Conservation (phyloP, 1,140 invertebrate genomes). For the Panagrolaimus sp. region DNA sequence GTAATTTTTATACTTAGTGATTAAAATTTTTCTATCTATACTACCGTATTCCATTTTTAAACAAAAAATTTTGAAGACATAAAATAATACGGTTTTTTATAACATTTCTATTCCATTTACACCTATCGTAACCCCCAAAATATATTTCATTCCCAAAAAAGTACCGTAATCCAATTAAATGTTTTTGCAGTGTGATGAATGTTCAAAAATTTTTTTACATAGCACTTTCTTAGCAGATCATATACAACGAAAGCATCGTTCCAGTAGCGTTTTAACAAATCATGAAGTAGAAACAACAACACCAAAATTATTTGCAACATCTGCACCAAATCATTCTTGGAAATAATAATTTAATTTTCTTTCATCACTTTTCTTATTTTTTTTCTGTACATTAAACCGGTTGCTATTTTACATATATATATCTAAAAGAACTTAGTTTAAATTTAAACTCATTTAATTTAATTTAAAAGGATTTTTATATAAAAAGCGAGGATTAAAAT, state of each 20-base stretch:
- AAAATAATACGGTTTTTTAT: no score
- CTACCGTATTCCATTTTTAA: no score
- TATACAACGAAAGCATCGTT: constrained; percentile 12
- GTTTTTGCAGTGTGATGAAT: constrained; percentile 2
- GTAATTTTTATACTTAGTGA: no score
- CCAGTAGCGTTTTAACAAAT: background rate
- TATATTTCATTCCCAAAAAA: background rate
- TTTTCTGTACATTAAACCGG: background rate
- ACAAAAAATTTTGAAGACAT: no score
- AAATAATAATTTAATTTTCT: background rate
- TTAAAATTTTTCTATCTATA: no score
- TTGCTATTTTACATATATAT: background rate
- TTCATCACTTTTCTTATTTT: background rate
- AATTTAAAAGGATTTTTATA: no score
- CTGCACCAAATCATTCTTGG: background rate
- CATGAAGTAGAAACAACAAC: background rate
- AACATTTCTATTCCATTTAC: no score
- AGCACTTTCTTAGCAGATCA: background rate
- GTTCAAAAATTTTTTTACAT: constrained; percentile 1
- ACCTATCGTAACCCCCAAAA: no score
- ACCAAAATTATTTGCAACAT: background rate
- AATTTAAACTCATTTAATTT: no score
- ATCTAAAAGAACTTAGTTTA: background rate
- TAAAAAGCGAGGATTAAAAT: no score
- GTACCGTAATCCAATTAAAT: background rate